A percentile compares a stretch with the other conserved stretches of the same genome.
These are phyloP conservation scores for Enteromius trimaculatus DNA, from an alignment of 2,797 vertebrate species.

Conservation along the genomic window DNA sequence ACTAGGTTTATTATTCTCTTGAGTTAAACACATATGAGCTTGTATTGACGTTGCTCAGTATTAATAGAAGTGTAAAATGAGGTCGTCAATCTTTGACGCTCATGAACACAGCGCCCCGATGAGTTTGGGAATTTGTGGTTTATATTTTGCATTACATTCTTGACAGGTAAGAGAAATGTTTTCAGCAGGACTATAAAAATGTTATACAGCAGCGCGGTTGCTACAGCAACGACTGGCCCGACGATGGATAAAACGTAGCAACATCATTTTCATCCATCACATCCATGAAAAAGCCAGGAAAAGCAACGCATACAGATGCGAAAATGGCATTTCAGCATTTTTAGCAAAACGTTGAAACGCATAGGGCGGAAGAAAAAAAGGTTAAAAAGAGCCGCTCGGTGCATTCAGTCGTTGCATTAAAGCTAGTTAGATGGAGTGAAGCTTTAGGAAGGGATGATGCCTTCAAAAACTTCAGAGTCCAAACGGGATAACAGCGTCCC, in stretches of 20 bases:
- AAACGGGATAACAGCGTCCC: conserved; percentile 24
- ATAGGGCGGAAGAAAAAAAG: neutral
- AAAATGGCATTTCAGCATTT: neutral
- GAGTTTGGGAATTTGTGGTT: conserved; percentile 26
- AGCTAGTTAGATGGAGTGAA: conserved; percentile 8
- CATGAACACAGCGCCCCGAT: conserved; percentile 18
- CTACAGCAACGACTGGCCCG: conserved; percentile 71
- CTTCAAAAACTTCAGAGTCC: conserved; percentile 49
- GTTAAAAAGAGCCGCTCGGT: neutral
- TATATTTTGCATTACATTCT: conserved; percentile 28
- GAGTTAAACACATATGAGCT: neutral
- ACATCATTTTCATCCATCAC: conserved; percentile 31
- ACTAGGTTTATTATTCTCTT: conserved; percentile 5
- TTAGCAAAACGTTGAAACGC: neutral
- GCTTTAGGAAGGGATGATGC: conserved; percentile 13
- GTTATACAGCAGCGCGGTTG: conserved; percentile 66
- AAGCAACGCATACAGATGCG: neutral
- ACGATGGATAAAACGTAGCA: conserved; percentile 53
- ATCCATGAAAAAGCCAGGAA: neutral
- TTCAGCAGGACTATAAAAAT: conserved; percentile 42
- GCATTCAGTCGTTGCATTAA: neutral
- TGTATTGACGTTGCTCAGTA: conserved; percentile 5
- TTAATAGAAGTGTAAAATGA: conserved; percentile 29
- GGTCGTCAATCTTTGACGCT: conserved; percentile 33
- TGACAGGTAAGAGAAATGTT: conserved; percentile 12